These are phyloP conservation scores for Sitodiplosis mosellana DNA, from an alignment of 1,140 invertebrate species.

Conservation along the genomic window DNA sequence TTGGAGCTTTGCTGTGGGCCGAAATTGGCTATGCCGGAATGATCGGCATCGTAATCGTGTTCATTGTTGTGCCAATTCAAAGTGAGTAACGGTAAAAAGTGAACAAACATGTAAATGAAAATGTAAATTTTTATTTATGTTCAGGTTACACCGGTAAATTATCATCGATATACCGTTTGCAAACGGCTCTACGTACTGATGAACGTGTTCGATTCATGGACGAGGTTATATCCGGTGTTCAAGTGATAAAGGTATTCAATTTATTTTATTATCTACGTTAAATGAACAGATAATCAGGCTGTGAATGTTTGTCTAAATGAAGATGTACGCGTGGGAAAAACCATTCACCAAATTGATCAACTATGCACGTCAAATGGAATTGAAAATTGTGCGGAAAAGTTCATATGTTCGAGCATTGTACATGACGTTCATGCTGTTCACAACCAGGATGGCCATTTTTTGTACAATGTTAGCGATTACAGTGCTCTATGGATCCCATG, in stretches of 20 bases:
- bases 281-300: too few relatives aligned
- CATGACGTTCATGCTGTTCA: conserved; percentile 51
- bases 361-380: conserved; percentile 37
- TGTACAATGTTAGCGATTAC: conserved; percentile 38
- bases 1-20: conserved; percentile 13
- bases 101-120: conserved; percentile 16
- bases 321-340: too few relatives aligned
- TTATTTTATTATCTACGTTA: too few relatives aligned
- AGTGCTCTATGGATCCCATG: not conserved
- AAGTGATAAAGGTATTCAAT: conserved; percentile 54
- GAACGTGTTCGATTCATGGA: conserved; percentile 59
- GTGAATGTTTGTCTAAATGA: too few relatives aligned
- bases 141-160: conserved; percentile 45
- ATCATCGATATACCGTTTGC: conserved; percentile 38
- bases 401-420: conserved; percentile 52
- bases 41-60: conserved; percentile 31
- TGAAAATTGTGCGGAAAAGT: conserved; percentile 38
- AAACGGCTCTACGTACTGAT: conserved; percentile 50
- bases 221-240: conserved; percentile 50
- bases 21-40: conserved; percentile 30
- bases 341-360: conserved; percentile 42
- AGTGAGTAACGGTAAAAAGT: conserved; percentile 25
- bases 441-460: conserved; percentile 44
- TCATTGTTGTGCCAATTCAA: conserved; percentile 42
- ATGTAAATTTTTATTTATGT: conserved; percentile 10